Base-by-base conservation (phyloP, 2,113 vertebrate species). In the Anser cygnoides region DNA sequence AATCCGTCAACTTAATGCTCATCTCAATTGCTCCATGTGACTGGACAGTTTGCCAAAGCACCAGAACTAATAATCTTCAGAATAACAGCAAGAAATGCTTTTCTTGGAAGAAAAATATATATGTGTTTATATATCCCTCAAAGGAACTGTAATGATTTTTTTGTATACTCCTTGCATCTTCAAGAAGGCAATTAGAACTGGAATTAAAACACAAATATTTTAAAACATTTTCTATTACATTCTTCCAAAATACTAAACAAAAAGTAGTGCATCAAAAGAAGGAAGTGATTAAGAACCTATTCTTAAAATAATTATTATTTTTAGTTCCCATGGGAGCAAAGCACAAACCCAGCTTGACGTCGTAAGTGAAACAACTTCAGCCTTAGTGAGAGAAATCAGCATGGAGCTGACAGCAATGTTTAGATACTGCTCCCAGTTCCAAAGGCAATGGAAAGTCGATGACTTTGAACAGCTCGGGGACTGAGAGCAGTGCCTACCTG, bases 251-350 rank as follows among this genome's bases (percentile, higher is more conserved):
- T 49, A 31, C 28, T 93, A 94, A 96, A 95, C 95, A 97, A 96
- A 73, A 90, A 96, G 33, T 87, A 70, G 86, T 25, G 57, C 88
- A 90, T 95, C 93, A 96, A 97, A 96, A 96, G 95, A 96, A 96
- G 92, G 95, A 97, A 97, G 96, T 78, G 88, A 97, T 96, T 97
- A 97, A 97, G 92, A 94, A 95, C 79, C 92, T 92, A 96, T 96
- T 96, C 95, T 96, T 92, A 92, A 95, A 96, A 89, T 96, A 93
- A 96, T 97, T 95, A 96, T 97, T 97, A 89, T 97, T 96, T 96
- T 94, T 96, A 97, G 93, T 89, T 96, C 96, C 95, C 96, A 93
- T 75, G 95, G 92, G 96, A 97, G 92, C 68, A 86, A 87, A 93
- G 87, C 89, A 85, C 72, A 95, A 96, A 90, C 84, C 95, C 96